Base-by-base conservation (phyloP, 1,140 invertebrate genomes). In the Mycetomoellerius zeteki region DNA sequence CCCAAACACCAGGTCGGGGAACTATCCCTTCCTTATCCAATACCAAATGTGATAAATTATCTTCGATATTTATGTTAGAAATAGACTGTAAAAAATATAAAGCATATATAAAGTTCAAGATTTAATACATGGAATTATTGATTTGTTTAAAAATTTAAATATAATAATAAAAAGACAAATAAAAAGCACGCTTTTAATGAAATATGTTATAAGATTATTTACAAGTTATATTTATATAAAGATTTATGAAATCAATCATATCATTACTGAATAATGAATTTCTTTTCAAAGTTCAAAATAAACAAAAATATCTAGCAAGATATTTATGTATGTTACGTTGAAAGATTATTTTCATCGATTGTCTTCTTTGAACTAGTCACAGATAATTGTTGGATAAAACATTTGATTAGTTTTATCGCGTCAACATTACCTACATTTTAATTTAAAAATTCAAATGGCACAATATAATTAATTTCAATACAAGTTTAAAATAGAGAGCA, bases 41-140 rank as follows among this genome's bases (percentile, higher is more conserved):
- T 86, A 96, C 96, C 93, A 97, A 94, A 86, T 96, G 95, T 2
- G 96, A 96, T 24, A 97, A 89, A 91, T 96, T 96, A 30, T 95
- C 94, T 85, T 95, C 94, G 3, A 95, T 93, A 82, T 95, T 91
- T 21, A 93, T 43, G 33, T 92, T 86, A 56, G 92, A 91, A 67
- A 93, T 93, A 93, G 95, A 96, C 95, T 96, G 73, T 50, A 90
- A 94, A 86, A 86, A 86, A 87, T 85, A 84, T 81, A 86, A 78
- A 80, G 84, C 27, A 62, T 85, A 77, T 77, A 33, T 33, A 30
- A 4, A 10, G 65, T 7, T 43, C 10, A 43, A 12, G 8, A 78
- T 30, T 19, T 62, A 24, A 69, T 0, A 43, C 65, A 19, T 50
- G n/a, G 37, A 84, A 82, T 54, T 54, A 58, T 81, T 62, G 72